Evolutionary conservation across 2,113 vertebrate species (phyloP).

Genomic region (Dunckerocampus dactyliophorus): DNA sequence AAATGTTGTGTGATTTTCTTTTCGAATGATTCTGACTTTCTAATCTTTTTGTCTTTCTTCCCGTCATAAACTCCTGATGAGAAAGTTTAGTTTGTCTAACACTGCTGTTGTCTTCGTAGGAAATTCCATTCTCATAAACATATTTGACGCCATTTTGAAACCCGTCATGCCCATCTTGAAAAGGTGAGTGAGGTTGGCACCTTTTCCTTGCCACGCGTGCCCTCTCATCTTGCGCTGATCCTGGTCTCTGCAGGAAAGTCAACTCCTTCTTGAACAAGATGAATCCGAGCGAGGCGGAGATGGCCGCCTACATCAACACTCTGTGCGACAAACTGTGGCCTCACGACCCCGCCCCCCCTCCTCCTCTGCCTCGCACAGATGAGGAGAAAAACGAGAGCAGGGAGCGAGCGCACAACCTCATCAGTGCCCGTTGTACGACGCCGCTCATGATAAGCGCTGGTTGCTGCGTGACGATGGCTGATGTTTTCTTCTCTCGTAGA

Average conservation of each 20-base stretch:
- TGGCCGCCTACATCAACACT: constrained; percentile 60
- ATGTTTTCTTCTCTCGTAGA: constrained; percentile 37
- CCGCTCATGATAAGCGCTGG: neutral
- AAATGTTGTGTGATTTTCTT: too few relatives aligned
- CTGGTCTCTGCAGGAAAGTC: constrained; percentile 60
- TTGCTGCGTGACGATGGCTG: neutral
- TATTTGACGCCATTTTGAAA: constrained; percentile 66
- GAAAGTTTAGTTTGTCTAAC: neutral
- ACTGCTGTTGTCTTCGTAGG: constrained; percentile 45
- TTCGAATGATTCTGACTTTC: too few relatives aligned
- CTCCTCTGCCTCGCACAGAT: constrained; percentile 31
- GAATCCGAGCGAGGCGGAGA: constrained; percentile 62
- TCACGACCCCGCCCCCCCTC: constrained; percentile 13
- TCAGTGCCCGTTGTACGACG: constrained; percentile 63
- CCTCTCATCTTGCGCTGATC: neutral
- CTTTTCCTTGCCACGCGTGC: neutral
- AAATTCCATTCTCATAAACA: constrained; percentile 69
- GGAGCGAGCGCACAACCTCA: constrained; percentile 60
- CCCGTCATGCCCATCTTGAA: constrained; percentile 68
- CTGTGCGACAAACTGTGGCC: constrained; percentile 65
- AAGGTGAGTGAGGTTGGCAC: constrained; percentile 57
- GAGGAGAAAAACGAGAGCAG: constrained; percentile 61
- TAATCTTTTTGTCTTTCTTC: too few relatives aligned
- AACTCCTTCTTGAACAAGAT: constrained; percentile 65
- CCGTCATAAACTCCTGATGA: too few relatives aligned